Evolutionary conservation across 2,797 vertebrate species (phyloP).

Genomic region (Helostoma temminkii): DNA sequence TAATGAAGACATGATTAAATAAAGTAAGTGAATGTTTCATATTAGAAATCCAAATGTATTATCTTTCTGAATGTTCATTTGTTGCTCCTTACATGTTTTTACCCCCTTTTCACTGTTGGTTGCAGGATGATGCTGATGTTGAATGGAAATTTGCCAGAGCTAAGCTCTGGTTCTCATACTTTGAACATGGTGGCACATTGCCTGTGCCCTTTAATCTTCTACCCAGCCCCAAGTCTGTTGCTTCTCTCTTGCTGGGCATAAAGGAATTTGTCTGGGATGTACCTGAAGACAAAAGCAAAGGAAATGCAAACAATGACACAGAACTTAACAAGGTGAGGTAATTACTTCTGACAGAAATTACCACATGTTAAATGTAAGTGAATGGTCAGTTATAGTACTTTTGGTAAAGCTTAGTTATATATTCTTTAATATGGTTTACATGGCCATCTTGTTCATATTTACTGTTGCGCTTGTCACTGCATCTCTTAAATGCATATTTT

Average conservation of each 20-base stretch:
- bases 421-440: no score
- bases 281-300: conserved; percentile 41
- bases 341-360: not conserved
- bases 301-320: conserved; percentile 54
- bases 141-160: conserved; percentile 98
- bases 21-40: no score
- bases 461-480: not conserved
- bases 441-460: conserved; percentile 38
- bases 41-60: no score
- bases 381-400: not conserved
- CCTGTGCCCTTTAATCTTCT: conserved; percentile 96
- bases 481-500: not conserved
- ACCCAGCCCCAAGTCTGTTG: conserved; percentile 90
- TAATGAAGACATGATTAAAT: no score
- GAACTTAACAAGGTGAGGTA: conserved; percentile 76
- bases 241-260: conserved; percentile 67
- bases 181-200: conserved; percentile 91
- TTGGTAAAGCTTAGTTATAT: no score
- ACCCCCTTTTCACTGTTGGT: not conserved
- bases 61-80: no score
- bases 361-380: not conserved
- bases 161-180: conserved; percentile 97
- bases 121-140: conserved; percentile 94
- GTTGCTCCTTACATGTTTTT: no score
- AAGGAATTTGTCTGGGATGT: conserved; percentile 49